Conservation (phyloP, 2,797 vertebrate species). For the Pachyuromys duprasi region DNA sequence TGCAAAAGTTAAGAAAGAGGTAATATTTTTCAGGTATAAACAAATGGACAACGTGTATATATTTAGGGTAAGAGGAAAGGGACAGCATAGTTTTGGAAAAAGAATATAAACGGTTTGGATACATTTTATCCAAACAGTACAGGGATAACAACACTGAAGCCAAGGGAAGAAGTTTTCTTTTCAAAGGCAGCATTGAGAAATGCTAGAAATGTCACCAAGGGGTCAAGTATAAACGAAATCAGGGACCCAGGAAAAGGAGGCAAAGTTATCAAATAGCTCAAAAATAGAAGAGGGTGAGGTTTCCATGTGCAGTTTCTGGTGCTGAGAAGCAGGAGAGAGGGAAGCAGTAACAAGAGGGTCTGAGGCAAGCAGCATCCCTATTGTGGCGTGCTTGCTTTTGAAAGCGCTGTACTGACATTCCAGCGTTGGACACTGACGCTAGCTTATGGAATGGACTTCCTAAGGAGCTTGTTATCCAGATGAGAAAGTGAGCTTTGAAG, state of each 20-base stretch:
- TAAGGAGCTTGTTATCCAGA: not conserved
- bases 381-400: not conserved
- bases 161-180: not conserved
- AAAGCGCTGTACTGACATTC: not conserved
- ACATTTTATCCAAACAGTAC: not conserved
- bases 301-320: not conserved
- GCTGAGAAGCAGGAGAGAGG: not conserved
- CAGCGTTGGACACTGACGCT: not conserved
- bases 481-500: not conserved
- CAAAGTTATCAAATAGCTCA: slow-evolving; percentile 15
- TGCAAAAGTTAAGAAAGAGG: not conserved
- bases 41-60: not conserved
- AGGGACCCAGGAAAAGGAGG: not conserved
- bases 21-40: not conserved
- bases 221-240: not conserved
- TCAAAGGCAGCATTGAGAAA: not conserved
- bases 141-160: not conserved
- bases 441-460: not conserved
- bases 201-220: not conserved
- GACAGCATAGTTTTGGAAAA: not conserved
- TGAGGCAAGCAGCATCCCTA: not conserved
- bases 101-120: slow-evolving; percentile 45
- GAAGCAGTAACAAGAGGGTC: not conserved
- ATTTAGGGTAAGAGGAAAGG: slow-evolving; percentile 29
- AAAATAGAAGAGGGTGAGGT: not conserved